Base-by-base conservation (phyloP, 2,797 vertebrate species). In the Aratinga solstitialis region DNA sequence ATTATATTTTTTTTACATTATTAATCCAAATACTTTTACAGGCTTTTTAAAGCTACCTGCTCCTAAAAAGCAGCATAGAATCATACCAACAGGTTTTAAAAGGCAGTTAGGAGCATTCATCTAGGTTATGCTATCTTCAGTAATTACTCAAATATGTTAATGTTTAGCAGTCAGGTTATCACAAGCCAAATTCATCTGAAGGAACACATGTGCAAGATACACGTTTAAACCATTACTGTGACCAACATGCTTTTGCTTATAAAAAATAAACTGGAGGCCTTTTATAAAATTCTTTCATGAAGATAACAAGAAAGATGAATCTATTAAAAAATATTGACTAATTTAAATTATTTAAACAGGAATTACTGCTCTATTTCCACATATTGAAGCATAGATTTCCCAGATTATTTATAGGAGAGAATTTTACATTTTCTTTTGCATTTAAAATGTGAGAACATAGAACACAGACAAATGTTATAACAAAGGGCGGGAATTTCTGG, bases 301-400 rank as follows among this genome's bases (percentile, higher is more conserved):
- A 69, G 34, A 59, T 1, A 67, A 40, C n/a, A 71, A 88, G 59
- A 76, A 77, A 6, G 65, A 73, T 58, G 2, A 74, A 47, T 73
- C 40, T 48, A 45, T 51, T 54, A 42, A 2, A 54, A 58, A 48
- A 66, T 53, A 67, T 4, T 20, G 3, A 18, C 10, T 71, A 42
- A 78, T 69, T 85, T 61, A 69, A 47, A 51, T 51, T 1, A 78
- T 59, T 84, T 73, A 65, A 65, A 87, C 36, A 95, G 50, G 82
- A 92, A 79, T 89, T 93, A 84, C 89, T 87, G 93, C 62, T 69
- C 38, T 56, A 4, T 77, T 74, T 80, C 42, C 63, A 71, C 36
- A 77, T 68, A 94, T 59, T 78, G 81, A 97, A 87, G 77, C 67
- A 73, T 5, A 58, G 91, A 96, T 68, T 93, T 87, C 86, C 92